Percentiles rank a stretch among this genome's conserved stretches.
Conservation (phyloP, 1,140 invertebrate genomes). For the Drosophila kohkoa region DNA sequence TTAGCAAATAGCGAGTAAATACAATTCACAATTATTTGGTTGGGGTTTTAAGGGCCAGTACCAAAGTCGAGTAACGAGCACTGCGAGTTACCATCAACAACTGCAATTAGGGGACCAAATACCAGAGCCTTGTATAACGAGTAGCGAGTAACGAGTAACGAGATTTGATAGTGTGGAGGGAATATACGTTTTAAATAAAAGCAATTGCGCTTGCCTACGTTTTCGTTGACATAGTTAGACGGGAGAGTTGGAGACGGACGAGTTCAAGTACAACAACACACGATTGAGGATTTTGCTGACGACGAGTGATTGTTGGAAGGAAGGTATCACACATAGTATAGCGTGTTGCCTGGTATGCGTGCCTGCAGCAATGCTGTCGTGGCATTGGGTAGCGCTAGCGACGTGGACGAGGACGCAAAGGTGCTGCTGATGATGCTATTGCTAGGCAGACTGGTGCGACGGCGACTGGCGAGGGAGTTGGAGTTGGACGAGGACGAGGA, state of each 20-base stretch:
- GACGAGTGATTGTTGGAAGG: background rate
- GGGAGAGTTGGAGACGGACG: background rate
- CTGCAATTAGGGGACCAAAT: no score
- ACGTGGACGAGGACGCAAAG: constrained; percentile 35
- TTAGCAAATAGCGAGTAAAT: background rate
- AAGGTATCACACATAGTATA: constrained; percentile 79
- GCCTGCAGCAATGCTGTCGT: constrained; percentile 71
- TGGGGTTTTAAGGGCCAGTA: background rate
- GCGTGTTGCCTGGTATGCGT: constrained; percentile 80
- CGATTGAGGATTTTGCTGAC: background rate
- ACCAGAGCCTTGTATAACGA: no score
- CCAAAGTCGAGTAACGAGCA: background rate
- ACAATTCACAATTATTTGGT: background rate
- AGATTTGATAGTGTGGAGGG: background rate
- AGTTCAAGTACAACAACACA: background rate
- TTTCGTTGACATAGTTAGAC: constrained; percentile 12
- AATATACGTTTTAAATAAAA: background rate
- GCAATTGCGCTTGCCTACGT: constrained; percentile 13
- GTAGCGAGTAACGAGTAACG: constrained; percentile 7
- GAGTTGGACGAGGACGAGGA: constrained; percentile 2
- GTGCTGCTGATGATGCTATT: constrained; percentile 3
- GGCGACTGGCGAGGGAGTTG: constrained; percentile 41
- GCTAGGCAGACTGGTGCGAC: constrained; percentile 65
- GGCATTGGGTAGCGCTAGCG: constrained; percentile 72
- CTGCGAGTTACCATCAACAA: no score